Percentiles rank a stretch among this genome's conserved stretches.
These are phyloP conservation scores for Agrotis segetum DNA, from an alignment of 2,888 invertebrate genomes.

Conservation along the genomic window DNA sequence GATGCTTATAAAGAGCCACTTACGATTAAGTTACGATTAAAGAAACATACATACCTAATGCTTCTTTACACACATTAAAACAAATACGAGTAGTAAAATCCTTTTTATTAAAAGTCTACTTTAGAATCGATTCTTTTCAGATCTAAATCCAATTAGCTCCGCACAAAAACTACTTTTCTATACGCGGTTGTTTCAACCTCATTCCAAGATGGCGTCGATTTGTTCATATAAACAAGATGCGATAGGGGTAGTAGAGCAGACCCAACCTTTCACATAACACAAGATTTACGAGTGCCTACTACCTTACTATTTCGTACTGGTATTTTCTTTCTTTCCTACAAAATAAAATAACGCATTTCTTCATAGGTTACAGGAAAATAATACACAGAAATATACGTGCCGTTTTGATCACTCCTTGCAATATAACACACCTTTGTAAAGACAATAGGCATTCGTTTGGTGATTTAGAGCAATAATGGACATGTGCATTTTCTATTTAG, in stretches of 20 bases:
- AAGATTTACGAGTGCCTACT: slow-evolving; percentile 43
- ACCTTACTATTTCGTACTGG: slow-evolving; percentile 10
- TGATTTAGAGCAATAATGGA: too few relatives aligned
- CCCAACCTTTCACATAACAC: slow-evolving; percentile 49
- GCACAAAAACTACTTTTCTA: neutral
- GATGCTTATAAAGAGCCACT: too few relatives aligned
- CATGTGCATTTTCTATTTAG: too few relatives aligned
- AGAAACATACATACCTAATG: too few relatives aligned
- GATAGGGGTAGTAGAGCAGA: slow-evolving; percentile 18
- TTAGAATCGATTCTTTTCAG: neutral
- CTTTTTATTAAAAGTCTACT: neutral
- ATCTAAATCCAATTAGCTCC: neutral
- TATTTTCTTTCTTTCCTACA: slow-evolving; percentile 31
- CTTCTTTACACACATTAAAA: too few relatives aligned
- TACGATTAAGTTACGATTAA: too few relatives aligned
- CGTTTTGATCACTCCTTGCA: neutral
- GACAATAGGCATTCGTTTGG: neutral
- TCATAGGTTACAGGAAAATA: slow-evolving; percentile 21
- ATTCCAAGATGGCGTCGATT: slow-evolving; percentile 20
- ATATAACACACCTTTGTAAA: too few relatives aligned
- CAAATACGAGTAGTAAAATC: too few relatives aligned
- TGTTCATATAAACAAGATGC: slow-evolving; percentile 32
- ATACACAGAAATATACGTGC: slow-evolving; percentile 3
- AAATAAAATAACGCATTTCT: slow-evolving; percentile 5
- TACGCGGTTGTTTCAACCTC: neutral